Conservation (phyloP, 2,113 vertebrate species). For the Chaenocephalus aceratus region DNA sequence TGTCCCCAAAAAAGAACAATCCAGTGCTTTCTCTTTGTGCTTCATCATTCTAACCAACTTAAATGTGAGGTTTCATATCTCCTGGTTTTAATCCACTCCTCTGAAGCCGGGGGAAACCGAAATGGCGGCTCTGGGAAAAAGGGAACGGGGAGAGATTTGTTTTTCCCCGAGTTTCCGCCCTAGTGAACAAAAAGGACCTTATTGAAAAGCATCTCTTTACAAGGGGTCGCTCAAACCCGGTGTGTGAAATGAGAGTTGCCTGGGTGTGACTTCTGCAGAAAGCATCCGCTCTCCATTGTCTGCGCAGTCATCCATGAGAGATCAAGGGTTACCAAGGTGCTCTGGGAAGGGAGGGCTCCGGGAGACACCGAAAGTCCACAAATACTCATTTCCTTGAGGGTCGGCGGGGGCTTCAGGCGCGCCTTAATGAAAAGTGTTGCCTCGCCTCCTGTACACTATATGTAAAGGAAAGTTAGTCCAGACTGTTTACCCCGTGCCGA, state of each 20-base stretch:
- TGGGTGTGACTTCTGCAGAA: slow-evolving; percentile 83
- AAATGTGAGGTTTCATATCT: not conserved
- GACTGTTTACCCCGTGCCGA: slow-evolving; percentile 71
- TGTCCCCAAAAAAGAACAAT: not conserved
- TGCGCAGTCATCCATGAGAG: slow-evolving; percentile 86
- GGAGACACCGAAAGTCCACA: slow-evolving; percentile 73
- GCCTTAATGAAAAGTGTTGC: slow-evolving; percentile 77
- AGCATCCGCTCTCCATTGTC: slow-evolving; percentile 84
- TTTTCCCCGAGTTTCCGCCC: slow-evolving; percentile 36
- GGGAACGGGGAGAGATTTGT: slow-evolving; percentile 30
- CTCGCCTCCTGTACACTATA: slow-evolving; percentile 65
- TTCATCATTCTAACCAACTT: slow-evolving; percentile 1
- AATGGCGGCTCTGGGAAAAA: slow-evolving; percentile 29
- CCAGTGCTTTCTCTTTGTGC: not conserved
- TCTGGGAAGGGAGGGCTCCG: slow-evolving; percentile 78
- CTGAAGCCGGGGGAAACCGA: slow-evolving; percentile 4
- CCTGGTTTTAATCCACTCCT: slow-evolving; percentile 5
- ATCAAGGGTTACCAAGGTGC: slow-evolving; percentile 90
- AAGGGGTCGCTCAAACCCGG: slow-evolving; percentile 73
- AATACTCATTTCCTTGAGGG: slow-evolving; percentile 85
- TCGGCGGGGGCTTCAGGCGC: slow-evolving; percentile 79
- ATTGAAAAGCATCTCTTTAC: slow-evolving; percentile 62
- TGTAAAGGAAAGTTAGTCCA: slow-evolving; percentile 67
- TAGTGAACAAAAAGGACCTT: slow-evolving; percentile 65
- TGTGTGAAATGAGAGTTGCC: slow-evolving; percentile 83